phyloP scores from a whole-genome alignment of 2,797 vertebrate genomes.

The Mus minutoides region DNA sequence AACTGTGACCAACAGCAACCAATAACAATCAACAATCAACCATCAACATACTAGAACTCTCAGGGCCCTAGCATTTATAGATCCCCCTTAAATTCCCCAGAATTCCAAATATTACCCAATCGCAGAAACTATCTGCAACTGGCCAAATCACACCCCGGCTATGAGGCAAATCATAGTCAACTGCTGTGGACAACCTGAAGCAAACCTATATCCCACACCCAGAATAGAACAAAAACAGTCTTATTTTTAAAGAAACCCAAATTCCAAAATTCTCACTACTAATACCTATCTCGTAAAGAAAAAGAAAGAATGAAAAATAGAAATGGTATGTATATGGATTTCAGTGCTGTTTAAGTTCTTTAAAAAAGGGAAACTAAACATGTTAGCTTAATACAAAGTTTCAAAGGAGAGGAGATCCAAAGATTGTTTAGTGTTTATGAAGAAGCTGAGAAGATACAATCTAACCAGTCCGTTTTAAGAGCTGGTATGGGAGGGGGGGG shows the following conservation, averaged over 20 bases:
- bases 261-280: background rate
- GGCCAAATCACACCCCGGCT: background rate
- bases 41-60: background rate
- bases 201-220: background rate
- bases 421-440: background rate
- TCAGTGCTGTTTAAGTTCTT: background rate
- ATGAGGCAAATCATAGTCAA: background rate
- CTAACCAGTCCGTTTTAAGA: background rate
- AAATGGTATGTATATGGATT: background rate
- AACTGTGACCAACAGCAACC: no score
- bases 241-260: background rate
- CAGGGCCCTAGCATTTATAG: no score
- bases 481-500: background rate
- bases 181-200: background rate
- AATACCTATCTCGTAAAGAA: background rate
- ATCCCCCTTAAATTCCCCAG: background rate
- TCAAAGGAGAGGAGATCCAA: background rate
- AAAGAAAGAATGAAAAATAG: background rate
- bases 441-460: background rate
- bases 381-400: background rate
- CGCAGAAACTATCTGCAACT: background rate
- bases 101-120: background rate
- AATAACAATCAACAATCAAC: background rate
- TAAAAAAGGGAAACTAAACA: background rate
- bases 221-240: background rate